Evolutionary conservation across 2,888 invertebrate species (phyloP).

Genomic region (Antitype chi): DNA sequence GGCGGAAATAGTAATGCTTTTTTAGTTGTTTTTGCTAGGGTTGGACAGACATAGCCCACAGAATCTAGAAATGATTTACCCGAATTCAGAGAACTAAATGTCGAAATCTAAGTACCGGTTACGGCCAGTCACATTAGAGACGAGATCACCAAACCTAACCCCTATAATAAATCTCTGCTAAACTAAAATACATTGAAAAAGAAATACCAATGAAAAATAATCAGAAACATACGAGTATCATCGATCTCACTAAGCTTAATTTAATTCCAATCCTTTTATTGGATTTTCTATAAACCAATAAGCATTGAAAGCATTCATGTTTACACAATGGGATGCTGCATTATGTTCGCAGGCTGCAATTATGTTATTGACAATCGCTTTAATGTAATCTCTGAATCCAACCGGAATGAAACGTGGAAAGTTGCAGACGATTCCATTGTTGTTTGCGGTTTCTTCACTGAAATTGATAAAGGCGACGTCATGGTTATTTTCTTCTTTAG

Average conservation of each 20-base stretch:
- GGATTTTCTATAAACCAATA: conserved; percentile 30
- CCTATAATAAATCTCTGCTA: neutral
- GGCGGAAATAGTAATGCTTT: neutral
- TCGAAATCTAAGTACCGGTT: neutral
- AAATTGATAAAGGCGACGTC: conserved; percentile 4
- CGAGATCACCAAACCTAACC: neutral
- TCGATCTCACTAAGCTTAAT: conserved; percentile 13
- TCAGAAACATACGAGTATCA: conserved; percentile 2
- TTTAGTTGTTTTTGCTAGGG: neutral
- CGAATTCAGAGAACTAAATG: conserved; percentile 9
- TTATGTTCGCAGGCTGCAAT: conserved; percentile 23
- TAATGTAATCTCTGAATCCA: conserved; percentile 16
- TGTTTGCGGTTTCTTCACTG: conserved; percentile 15
- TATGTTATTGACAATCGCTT: conserved; percentile 38
- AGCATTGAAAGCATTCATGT: conserved; percentile 25
- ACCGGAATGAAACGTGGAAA: conserved; percentile 18
- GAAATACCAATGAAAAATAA: neutral
- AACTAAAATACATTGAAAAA: conserved; percentile 3
- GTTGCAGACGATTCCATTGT: conserved; percentile 22
- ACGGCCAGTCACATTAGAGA: neutral
- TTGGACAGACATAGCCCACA: neutral
- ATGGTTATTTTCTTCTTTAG: conserved; percentile 1
- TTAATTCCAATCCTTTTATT: conserved; percentile 35
- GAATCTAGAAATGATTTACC: conserved; percentile 2
- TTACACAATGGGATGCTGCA: conserved; percentile 25